Percentiles rank a stretch among this genome's conserved stretches.
Conservation (phyloP, 2,797 vertebrate genomes). For the Leuciscus waleckii region DNA sequence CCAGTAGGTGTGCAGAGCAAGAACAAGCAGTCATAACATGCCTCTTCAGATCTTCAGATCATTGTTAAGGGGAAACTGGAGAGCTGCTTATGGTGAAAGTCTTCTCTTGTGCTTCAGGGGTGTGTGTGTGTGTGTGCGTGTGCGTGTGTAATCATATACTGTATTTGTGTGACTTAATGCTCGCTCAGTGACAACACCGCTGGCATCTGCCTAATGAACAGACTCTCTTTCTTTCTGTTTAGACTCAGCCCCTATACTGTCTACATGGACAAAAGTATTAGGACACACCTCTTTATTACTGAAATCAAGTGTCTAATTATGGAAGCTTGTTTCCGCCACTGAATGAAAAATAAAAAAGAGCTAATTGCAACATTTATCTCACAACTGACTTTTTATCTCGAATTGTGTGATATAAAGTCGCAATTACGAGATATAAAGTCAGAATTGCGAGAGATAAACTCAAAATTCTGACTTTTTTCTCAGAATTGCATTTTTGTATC, state of each 20-base stretch:
- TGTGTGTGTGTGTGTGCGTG: conserved; percentile 14
- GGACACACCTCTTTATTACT: no score
- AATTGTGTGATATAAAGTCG: no score
- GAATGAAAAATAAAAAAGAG: no score
- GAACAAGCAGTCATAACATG: conserved; percentile 42
- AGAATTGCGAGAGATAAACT: no score
- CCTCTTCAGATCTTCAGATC: conserved; percentile 36
- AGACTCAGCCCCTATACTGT: background rate
- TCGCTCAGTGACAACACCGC: conserved; percentile 45
- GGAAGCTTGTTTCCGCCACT: no score
- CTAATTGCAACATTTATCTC: no score
- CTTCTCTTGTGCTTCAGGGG: conserved; percentile 69
- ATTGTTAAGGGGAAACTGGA: conserved; percentile 30
- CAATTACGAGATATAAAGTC: no score
- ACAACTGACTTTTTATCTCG: no score
- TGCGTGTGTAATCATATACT: conserved; percentile 41
- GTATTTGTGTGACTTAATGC: conserved; percentile 34
- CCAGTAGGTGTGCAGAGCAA: conserved; percentile 28
- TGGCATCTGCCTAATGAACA: conserved; percentile 27
- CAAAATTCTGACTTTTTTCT: no score
- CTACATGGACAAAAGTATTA: background rate
- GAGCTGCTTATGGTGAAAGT: conserved; percentile 61
- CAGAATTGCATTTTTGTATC: no score
- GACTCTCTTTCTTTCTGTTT: conserved; percentile 4
- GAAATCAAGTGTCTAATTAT: no score